Base-by-base conservation (phyloP, 1,140 invertebrate species). In the Megathymus violae region DNA sequence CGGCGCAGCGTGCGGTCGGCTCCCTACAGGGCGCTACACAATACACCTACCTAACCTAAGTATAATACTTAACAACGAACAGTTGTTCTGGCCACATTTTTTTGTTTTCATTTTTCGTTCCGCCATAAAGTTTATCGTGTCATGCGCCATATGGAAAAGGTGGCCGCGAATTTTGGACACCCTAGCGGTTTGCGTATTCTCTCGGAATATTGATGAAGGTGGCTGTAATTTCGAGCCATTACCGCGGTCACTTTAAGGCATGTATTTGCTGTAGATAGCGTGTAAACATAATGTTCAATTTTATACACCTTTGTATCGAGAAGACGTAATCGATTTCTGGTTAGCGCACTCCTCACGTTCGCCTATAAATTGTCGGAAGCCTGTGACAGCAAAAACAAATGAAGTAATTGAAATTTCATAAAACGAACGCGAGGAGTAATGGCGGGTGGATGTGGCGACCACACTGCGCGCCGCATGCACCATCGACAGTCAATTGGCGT, bases 401-500 rank as follows among this genome's bases (percentile, higher is more conserved):
- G 50, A 52, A 67, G 64, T 62, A 58, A 58, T 58, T 58, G 54
- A 58, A 58, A 58, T 58, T 77, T 75, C 47, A 62, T 78, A 80
- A 82, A 78, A 71, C 51, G 64, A 74, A 77, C 47, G 40, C 50
- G 13, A 67, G 44, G 5, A 59, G 74, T 70, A 13, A 78, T 75
- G 78, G 72, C 74, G 71, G 66, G 52, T 67, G 76, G 78, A 81
- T 67, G 82, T 67, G 40, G 56, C 74, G 86, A 79, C 86, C 86
- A 86, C 85, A 85, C 80, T 61, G 76, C 71, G 72, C 71, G 59
- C 62, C 66, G 70, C 76, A 88, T 77, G 86, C 77, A 44, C 84
- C 82, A 89, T 89, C 76, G 80, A 81, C 71, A 69, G 56, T 74
- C 82, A 86, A 89, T 85, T 87, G 86, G 78, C 86, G 84, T 81